These are phyloP conservation scores for Apoderus coryli DNA, from an alignment of 2,888 invertebrate species.

Conservation along the genomic window DNA sequence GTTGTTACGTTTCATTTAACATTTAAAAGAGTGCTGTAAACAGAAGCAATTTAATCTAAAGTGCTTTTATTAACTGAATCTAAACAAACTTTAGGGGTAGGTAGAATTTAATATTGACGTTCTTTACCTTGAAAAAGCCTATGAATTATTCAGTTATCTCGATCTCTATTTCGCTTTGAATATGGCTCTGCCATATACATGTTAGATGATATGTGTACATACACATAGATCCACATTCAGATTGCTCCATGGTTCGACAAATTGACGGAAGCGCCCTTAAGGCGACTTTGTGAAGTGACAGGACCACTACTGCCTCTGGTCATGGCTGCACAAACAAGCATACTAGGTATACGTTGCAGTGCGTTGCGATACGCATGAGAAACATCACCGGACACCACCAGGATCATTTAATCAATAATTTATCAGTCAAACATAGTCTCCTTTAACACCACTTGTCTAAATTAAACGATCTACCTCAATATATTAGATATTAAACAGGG, in stretches of 20 bases:
- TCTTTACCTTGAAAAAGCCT: constrained; percentile 28
- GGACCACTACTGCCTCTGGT: constrained; percentile 17
- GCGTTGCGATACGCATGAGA: constrained; percentile 14
- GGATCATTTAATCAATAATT: constrained; percentile 17
- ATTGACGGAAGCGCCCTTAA: constrained; percentile 25
- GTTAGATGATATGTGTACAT: constrained; percentile 29
- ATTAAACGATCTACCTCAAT: too few species aligned
- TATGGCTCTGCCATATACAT: constrained; percentile 28
- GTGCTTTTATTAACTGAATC: constrained; percentile 30
- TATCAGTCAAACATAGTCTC: constrained; percentile 18
- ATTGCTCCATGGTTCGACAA: constrained; percentile 24
- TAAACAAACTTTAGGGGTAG: constrained; percentile 26
- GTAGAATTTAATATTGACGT: constrained; percentile 20
- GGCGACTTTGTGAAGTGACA: constrained; percentile 24
- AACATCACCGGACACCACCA: constrained; percentile 13
- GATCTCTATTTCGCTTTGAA: constrained; percentile 31
- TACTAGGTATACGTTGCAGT: constrained; percentile 1
- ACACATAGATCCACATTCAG: constrained; percentile 22
- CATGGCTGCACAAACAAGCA: constrained; percentile 16
- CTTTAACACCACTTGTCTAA: too few species aligned
- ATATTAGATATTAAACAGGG: too few species aligned
- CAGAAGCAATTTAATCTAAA: constrained; percentile 29
- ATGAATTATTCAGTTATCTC: constrained; percentile 32
- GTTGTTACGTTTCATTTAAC: constrained; percentile 27
- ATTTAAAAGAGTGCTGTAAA: constrained; percentile 27